Evolutionary conservation across 2,797 vertebrate genomes (phyloP).

Genomic region (Chiroxiphia lanceolata): DNA sequence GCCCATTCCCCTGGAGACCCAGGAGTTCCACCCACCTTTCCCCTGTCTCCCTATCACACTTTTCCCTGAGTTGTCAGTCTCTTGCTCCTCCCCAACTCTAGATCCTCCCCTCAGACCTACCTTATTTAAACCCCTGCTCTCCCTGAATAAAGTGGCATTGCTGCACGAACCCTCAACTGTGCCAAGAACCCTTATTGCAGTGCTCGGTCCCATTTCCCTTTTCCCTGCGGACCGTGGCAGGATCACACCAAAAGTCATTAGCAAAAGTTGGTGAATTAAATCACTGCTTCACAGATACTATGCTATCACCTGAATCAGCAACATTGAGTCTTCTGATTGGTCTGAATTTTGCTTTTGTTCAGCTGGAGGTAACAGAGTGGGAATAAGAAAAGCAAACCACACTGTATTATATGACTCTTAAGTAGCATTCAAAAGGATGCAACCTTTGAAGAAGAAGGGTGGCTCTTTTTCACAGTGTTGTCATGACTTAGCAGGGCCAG

Average conservation of each 20-base stretch:
- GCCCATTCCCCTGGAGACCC: too few relatives aligned
- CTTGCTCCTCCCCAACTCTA: too few relatives aligned
- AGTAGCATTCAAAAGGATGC: not conserved
- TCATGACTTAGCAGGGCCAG: not conserved
- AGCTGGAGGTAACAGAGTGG: not conserved
- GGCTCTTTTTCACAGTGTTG: not conserved
- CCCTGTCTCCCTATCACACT: too few relatives aligned
- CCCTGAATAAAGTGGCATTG: too few relatives aligned
- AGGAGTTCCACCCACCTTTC: too few relatives aligned
- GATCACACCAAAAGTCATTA: not conserved
- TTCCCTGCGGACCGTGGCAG: too few relatives aligned
- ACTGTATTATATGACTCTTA: not conserved
- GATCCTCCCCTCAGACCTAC: too few relatives aligned
- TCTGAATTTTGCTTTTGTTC: not conserved
- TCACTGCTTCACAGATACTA: not conserved
- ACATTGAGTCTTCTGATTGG: not conserved
- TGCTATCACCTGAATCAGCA: not conserved
- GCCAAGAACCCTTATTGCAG: too few relatives aligned
- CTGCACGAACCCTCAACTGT: too few relatives aligned
- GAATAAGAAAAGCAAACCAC: not conserved
- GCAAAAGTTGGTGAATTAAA: not conserved
- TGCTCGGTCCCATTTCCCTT: too few relatives aligned
- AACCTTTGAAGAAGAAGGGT: not conserved
- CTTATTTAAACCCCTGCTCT: too few relatives aligned
- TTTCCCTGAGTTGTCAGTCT: too few relatives aligned